phyloP scores from a whole-genome alignment of 1,140 invertebrate genomes.

The Myzus persicae region DNA sequence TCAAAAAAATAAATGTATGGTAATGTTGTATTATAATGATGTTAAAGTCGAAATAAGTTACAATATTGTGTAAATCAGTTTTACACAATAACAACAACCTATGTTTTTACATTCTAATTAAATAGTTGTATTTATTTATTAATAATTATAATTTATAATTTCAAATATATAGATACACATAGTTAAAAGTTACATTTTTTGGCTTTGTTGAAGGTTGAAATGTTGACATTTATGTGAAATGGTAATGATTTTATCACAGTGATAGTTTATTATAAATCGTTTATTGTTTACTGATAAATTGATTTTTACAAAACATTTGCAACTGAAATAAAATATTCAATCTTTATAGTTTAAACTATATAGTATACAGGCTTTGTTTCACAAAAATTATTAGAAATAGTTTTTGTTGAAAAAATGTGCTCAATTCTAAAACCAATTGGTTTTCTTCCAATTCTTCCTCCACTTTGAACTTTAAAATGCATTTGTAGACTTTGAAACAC shows the following conservation, averaged over 20 bases:
- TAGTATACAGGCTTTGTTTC: neutral
- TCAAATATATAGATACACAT: neutral
- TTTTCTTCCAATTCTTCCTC: neutral
- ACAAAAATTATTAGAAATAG: neutral
- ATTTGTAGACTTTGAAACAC: neutral
- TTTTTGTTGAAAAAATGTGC: neutral
- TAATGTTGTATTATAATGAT: too few species aligned
- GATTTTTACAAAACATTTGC: neutral
- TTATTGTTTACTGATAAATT: neutral
- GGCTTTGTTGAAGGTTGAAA: neutral
- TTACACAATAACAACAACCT: too few species aligned
- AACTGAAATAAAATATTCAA: neutral
- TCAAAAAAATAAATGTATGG: neutral
- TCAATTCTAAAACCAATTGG: neutral
- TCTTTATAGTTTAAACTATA: neutral
- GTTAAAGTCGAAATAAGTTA: too few species aligned
- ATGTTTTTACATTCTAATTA: neutral
- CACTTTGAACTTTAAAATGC: neutral
- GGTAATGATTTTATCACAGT: neutral
- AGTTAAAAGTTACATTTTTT: neutral
- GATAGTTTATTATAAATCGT: neutral
- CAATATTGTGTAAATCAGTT: too few species aligned
- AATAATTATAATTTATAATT: neutral
- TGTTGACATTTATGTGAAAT: neutral
- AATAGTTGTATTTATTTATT: neutral